A percentile compares a stretch with the other conserved stretches of the same genome.
Conservation (phyloP, 2,888 invertebrate genomes). For the Escarpia spicata region DNA sequence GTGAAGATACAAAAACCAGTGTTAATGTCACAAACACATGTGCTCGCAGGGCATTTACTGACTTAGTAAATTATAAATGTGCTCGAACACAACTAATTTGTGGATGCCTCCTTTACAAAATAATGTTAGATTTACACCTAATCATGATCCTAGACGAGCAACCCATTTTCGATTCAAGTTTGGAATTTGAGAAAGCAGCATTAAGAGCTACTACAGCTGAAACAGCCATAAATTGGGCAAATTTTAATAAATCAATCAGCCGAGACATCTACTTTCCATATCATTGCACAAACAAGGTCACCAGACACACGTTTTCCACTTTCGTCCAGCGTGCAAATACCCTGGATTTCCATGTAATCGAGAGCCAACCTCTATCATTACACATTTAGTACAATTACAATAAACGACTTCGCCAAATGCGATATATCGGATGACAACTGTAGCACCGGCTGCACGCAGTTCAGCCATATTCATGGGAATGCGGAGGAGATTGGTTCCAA, state of each 20-base stretch:
- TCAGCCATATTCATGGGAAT: not conserved
- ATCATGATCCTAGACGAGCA: not conserved
- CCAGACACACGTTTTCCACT: not conserved
- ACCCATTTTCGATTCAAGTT: not conserved
- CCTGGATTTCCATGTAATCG: not conserved
- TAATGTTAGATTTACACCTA: not conserved
- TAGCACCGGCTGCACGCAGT: not conserved
- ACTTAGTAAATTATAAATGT: not conserved
- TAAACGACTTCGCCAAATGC: not conserved
- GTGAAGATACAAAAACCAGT: not conserved
- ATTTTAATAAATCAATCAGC: not conserved
- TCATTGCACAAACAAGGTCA: not conserved
- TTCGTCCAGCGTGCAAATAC: not conserved
- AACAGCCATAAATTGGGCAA: not conserved
- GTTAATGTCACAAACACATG: not conserved
- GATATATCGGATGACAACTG: not conserved
- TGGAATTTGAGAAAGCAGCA: not conserved
- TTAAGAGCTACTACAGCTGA: not conserved
- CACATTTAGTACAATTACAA: constrained; percentile 2
- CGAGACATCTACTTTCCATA: not conserved
- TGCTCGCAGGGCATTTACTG: not conserved
- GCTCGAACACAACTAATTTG: not conserved
- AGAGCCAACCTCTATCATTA: not conserved
- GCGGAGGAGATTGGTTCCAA: not conserved
- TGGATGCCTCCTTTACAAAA: not conserved